Evolutionary conservation across 2,888 invertebrate species (phyloP).

Genomic region (Drosophila algonquin): DNA sequence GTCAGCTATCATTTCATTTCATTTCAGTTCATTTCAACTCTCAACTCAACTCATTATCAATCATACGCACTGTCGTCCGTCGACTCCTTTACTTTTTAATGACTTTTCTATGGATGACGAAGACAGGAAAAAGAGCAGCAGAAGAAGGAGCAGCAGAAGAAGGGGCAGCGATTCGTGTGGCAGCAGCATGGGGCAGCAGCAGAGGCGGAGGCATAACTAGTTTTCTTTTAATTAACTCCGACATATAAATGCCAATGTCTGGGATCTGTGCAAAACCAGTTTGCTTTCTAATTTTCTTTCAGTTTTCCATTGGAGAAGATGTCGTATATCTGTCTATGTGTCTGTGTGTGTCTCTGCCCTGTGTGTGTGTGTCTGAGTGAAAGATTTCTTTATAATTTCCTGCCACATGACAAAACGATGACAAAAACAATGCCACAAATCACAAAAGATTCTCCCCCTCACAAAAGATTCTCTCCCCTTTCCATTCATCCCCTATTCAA

Average conservation of each 20-base stretch:
- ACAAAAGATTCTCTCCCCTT: conserved; percentile 46
- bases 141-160: conserved; percentile 24
- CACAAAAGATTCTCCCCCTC: conserved; percentile 53
- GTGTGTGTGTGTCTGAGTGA: conserved; percentile 31
- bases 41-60: conserved; percentile 72
- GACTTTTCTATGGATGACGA: conserved; percentile 56
- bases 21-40: neutral
- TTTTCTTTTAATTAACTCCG: conserved; percentile 77
- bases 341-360: conserved; percentile 14
- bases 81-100: conserved; percentile 61
- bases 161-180: conserved; percentile 1
- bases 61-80: conserved; percentile 68
- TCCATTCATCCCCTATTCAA: conserved; percentile 22
- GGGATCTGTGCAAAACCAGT: conserved; percentile 55
- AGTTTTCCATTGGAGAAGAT: conserved; percentile 55
- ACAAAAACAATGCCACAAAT: conserved; percentile 67
- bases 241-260: conserved; percentile 67
- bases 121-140: conserved; percentile 16
- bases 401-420: conserved; percentile 25
- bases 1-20: neutral
- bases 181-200: conserved; percentile 5
- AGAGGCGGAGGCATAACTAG: conserved; percentile 59
- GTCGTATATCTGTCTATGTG: conserved; percentile 8
- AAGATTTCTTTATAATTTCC: conserved; percentile 64
- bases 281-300: conserved; percentile 75